phyloP scores from a whole-genome alignment of 1,140 invertebrate species.

The Stratiolaelaps scimitus region DNA sequence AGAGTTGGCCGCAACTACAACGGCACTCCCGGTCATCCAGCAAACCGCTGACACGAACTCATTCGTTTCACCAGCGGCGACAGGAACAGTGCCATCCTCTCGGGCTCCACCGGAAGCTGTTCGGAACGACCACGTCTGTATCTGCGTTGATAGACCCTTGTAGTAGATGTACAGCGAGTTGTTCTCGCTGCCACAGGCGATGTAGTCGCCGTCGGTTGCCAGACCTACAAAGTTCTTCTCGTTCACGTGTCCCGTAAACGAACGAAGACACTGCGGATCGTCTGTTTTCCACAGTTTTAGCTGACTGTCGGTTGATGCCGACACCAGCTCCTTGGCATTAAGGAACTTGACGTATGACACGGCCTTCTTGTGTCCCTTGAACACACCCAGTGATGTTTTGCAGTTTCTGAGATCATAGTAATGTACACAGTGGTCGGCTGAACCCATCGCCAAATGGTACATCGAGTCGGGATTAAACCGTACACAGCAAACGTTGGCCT shows the following conservation, averaged over 20 bases:
- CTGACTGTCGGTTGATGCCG: conserved; percentile 86
- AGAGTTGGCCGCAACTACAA: conserved; percentile 85
- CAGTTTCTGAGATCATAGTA: conserved; percentile 85
- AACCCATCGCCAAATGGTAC: conserved; percentile 77
- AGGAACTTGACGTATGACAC: conserved; percentile 93
- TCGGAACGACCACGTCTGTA: conserved; percentile 80
- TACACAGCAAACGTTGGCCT: conserved; percentile 91
- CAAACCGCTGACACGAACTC: conserved; percentile 94
- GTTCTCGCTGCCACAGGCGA: conserved; percentile 90
- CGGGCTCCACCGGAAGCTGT: conserved; percentile 57
- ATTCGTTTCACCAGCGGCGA: conserved; percentile 56
- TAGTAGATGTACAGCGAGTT: conserved; percentile 89
- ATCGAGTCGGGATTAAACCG: conserved; percentile 83
- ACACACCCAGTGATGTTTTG: conserved; percentile 64
- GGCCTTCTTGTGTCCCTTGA: conserved; percentile 84
- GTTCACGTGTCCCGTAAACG: conserved; percentile 84
- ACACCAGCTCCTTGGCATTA: conserved; percentile 74
- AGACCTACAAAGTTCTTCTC: conserved; percentile 95
- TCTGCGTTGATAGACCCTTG: conserved; percentile 70
- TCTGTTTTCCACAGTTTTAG: conserved; percentile 84
- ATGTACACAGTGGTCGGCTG: conserved; percentile 90
- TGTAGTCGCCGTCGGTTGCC: conserved; percentile 85
- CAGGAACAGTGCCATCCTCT: conserved; percentile 35
- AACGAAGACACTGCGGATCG: conserved; percentile 62
- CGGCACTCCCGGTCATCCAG: conserved; percentile 72